Conservation (phyloP, 92 coral and sea anemone genomes). For the Porites cylindrica region DNA sequence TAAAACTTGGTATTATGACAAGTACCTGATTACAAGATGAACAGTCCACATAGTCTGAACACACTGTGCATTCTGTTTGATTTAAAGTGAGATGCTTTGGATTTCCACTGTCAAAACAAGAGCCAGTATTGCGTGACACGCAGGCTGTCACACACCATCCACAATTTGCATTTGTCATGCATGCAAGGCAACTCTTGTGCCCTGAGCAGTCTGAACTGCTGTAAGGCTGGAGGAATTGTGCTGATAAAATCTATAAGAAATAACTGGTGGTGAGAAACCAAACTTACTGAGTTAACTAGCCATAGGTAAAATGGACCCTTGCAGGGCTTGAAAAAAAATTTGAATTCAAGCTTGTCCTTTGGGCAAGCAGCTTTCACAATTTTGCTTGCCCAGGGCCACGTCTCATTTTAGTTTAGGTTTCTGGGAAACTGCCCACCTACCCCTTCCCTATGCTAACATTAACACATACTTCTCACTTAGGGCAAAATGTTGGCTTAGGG, state of each 20-base stretch:
- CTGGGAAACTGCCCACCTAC: no score
- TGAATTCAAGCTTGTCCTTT: no score
- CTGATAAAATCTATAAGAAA: slow-evolving; percentile 49
- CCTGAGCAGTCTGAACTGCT: slow-evolving; percentile 65
- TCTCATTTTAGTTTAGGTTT: no score
- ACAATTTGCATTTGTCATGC: slow-evolving; percentile 95
- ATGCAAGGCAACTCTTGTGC: slow-evolving; percentile 71
- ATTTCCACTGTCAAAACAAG: slow-evolving; percentile 72
- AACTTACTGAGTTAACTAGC: no score
- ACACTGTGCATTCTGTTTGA: slow-evolving; percentile 79
- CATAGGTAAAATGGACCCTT: not conserved
- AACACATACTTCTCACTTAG: no score
- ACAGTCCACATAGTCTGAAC: slow-evolving; percentile 84
- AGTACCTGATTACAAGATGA: slow-evolving; percentile 73
- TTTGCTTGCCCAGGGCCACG: no score
- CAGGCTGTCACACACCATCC: slow-evolving; percentile 91
- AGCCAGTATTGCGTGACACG: slow-evolving; percentile 53
- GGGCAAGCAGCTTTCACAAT: no score
- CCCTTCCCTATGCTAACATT: no score
- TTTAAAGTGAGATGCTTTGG: slow-evolving; percentile 70
- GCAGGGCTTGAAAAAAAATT: no score
- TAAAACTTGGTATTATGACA: not conserved
- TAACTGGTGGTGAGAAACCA: not conserved
- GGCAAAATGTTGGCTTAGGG: no score
- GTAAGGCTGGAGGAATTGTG: slow-evolving; percentile 81